Percentiles rank a stretch among this genome's conserved stretches.
Conservation (phyloP, 53 echinoderm and acorn worm genomes). For the Echinarachnius parma region DNA sequence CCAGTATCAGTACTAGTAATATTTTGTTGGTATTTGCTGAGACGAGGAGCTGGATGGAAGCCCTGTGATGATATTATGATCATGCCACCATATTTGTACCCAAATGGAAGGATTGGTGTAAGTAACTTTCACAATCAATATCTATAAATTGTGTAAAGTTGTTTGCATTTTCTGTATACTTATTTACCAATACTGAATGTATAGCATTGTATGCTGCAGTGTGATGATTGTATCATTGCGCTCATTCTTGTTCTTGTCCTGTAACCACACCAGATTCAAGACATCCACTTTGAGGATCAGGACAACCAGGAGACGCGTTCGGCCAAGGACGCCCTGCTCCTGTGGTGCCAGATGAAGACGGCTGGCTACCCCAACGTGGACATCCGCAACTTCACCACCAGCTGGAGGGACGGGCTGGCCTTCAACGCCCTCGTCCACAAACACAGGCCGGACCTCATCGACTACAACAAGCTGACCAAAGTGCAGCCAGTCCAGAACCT, state of each 20-base stretch:
- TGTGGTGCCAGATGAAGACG: slow-evolving; percentile 99
- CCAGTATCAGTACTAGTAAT: too few species aligned
- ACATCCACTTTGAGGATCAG: slow-evolving; percentile 91
- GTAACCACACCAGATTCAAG: slow-evolving; percentile 98
- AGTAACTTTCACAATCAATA: background rate
- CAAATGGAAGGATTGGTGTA: slow-evolving; percentile 31
- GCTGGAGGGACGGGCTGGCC: slow-evolving; percentile 97
- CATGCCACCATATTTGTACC: slow-evolving; percentile 38
- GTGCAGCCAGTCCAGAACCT: slow-evolving; percentile 91
- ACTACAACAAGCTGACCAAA: slow-evolving; percentile 97
- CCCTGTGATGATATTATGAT: slow-evolving; percentile 42
- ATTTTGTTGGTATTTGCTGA: too few species aligned
- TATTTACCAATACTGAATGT: background rate
- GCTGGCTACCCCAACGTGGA: slow-evolving; percentile 94
- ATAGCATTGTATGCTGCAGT: too few species aligned
- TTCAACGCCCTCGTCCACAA: slow-evolving; percentile 99
- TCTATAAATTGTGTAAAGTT: background rate
- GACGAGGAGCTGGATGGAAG: too few species aligned
- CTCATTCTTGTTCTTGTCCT: too few species aligned
- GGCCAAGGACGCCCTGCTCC: slow-evolving; percentile 90
- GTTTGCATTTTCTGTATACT: background rate
- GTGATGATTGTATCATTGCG: too few species aligned
- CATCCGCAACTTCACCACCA: slow-evolving; percentile 99
- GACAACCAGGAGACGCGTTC: slow-evolving; percentile 87
- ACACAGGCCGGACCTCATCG: slow-evolving; percentile 97